A percentile compares a stretch with the other conserved stretches of the same genome.
phyloP scores from a whole-genome alignment of 2,888 invertebrate genomes.

The Orthonevra nobilis region DNA sequence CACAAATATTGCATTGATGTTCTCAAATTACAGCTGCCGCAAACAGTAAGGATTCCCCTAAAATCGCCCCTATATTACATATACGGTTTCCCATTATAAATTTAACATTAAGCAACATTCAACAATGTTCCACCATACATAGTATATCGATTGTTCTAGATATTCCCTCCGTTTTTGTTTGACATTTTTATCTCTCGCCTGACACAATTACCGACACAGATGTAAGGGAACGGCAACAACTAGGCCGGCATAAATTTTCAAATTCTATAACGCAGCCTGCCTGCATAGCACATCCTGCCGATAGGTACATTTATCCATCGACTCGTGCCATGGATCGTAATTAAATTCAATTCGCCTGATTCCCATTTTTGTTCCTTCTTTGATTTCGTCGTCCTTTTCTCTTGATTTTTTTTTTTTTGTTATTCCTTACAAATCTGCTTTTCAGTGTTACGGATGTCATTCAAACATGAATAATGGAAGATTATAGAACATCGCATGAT shows the following conservation, averaged over 20 bases:
- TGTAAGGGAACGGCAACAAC: not conserved
- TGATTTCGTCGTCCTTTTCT: too few relatives aligned
- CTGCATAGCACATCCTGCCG: conserved; percentile 53
- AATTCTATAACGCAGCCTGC: conserved; percentile 44
- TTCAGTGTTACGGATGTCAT: conserved; percentile 18
- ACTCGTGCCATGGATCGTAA: conserved; percentile 50
- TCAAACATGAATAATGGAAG: conserved; percentile 18
- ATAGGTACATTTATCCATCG: not conserved
- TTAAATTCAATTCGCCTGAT: conserved; percentile 57
- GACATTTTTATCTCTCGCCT: too few relatives aligned
- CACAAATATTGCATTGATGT: too few relatives aligned
- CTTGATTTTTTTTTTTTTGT: too few relatives aligned
- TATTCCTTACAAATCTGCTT: too few relatives aligned
- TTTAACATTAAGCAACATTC: conserved; percentile 2
- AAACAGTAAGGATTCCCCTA: too few relatives aligned
- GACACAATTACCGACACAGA: too few relatives aligned
- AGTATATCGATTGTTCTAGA: conserved; percentile 15
- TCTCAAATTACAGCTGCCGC: too few relatives aligned
- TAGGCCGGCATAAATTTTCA: conserved; percentile 56
- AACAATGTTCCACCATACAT: conserved; percentile 30
- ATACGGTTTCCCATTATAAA: not conserved
- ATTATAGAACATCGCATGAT: conserved; percentile 42
- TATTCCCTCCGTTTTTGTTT: too few relatives aligned
- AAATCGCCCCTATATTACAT: too few relatives aligned
- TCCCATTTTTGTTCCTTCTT: conserved; percentile 9